Percentiles rank a stretch among this genome's conserved stretches.
These are phyloP conservation scores for Nyctalus aviator DNA, from an alignment of 2,797 vertebrate genomes.

Conservation along the genomic window DNA sequence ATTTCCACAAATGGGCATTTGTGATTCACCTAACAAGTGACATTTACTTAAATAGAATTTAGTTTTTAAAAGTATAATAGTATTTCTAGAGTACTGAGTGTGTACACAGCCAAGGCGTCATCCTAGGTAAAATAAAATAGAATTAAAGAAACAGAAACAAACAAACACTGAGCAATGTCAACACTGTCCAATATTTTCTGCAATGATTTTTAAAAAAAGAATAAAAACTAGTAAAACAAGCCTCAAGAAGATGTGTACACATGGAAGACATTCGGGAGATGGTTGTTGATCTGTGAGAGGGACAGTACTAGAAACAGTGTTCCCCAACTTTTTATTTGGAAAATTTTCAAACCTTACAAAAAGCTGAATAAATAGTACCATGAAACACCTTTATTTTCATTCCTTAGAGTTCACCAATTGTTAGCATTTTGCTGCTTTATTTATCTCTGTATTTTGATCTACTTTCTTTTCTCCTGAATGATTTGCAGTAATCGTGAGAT, in stretches of 20 bases:
- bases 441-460: not conserved
- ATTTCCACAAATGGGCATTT: not conserved
- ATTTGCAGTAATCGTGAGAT: not conserved
- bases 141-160: not conserved
- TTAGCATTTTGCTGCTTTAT: not conserved
- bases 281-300: not conserved
- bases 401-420: not conserved
- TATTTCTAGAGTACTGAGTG: not conserved
- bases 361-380: not conserved
- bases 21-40: not conserved
- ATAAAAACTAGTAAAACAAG: not conserved
- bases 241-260: not conserved
- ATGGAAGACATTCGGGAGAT: not conserved
- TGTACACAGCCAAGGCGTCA: not conserved
- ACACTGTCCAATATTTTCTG: not conserved
- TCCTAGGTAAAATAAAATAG: not conserved
- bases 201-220: not conserved
- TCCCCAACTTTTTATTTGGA: not conserved
- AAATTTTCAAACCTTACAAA: not conserved
- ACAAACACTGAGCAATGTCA: not conserved
- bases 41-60: not conserved
- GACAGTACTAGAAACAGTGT: rapidly evolving
- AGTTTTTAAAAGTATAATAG: not conserved
- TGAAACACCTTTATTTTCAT: not conserved
- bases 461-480: not conserved